Base-by-base conservation (phyloP, 1,140 invertebrate genomes). In the Drosophila simulans region DNA sequence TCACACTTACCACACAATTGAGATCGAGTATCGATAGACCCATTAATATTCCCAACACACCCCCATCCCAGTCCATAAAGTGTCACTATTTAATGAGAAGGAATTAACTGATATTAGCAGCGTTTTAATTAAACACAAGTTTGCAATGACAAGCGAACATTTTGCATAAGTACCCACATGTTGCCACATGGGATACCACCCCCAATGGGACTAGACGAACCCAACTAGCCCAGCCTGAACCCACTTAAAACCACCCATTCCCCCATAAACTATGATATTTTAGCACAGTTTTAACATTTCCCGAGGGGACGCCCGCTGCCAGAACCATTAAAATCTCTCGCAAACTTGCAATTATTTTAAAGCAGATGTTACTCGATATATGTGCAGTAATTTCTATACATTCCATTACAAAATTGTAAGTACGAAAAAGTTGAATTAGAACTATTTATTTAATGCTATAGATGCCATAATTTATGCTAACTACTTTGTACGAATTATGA, bases 131-230 rank as follows among this genome's bases (percentile, higher is more conserved):
- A 84, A 85, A 80, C 60, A 52, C 71, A 80, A 84, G 73, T 72
- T 73, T 77, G 68, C 70, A 82, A 59, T 84, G 78, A 77, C 60
- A 76, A 71, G 68, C 52, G 42, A 80, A 68, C 72, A 73, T 85
- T 84, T 85, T 85, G 56, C 81, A 84, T 85, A 84, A 84, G 81
- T 77, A 80, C 81, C 81, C 77, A 85, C 81, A 85, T 85, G 82
- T 69, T 85, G 77, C 81, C 81, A 85, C 73, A 84, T 83, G 83
- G 80, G 64, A 68, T 20, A 34, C 31, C 13, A 66, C 59, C 63
- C 58, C 74, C 62, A 62, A n/a, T 10, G 51, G 2, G 37, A 45
- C 35, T 42, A 42, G 64, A 68, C 27, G 37, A 68, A 39, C 57
- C 35, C 58, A 27, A 39, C 55, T 56, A 66, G 35, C 35, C 46